These are phyloP conservation scores for Carettochelys insculpta DNA, from an alignment of 2,113 vertebrate genomes.

Conservation along the genomic window DNA sequence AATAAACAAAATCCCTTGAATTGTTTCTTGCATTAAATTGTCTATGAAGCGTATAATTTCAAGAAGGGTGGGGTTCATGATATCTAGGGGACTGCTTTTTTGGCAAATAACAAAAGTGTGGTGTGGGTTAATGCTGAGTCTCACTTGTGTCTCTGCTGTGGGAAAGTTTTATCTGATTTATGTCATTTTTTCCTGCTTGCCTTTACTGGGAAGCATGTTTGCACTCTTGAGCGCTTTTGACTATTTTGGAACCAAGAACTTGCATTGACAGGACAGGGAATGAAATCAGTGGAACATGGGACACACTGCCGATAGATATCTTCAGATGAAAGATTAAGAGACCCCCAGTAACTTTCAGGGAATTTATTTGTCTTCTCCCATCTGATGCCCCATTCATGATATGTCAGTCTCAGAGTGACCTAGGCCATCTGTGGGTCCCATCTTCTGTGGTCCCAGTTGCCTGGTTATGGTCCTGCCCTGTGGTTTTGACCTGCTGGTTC, in stretches of 20 bases:
- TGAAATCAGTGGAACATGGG: not conserved
- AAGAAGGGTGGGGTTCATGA: not conserved
- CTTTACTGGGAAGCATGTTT: not conserved
- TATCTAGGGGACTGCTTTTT: not conserved
- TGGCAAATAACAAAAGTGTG: not conserved
- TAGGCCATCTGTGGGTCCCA: not conserved
- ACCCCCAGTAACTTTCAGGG: not conserved
- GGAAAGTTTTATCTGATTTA: not conserved
- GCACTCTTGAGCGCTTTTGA: not conserved
- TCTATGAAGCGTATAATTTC: not conserved
- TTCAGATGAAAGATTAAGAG: not conserved
- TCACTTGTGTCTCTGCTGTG: not conserved
- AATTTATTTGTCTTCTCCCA: not conserved
- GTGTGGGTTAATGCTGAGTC: not conserved
- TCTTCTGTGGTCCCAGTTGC: not conserved
- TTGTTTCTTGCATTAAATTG: rapidly evolving
- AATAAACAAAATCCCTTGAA: not conserved
- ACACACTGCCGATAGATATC: not conserved
- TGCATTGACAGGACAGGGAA: not conserved
- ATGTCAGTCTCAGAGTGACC: not conserved
- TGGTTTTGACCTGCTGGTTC: not conserved
- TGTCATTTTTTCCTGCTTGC: not conserved
- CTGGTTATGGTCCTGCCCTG: not conserved
- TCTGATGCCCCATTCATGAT: not conserved
- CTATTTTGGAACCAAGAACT: not conserved